Percentiles rank a stretch among this genome's conserved stretches.
Evolutionary conservation across 1,140 invertebrate species (phyloP).

Genomic region (Mactra quadrangularis): DNA sequence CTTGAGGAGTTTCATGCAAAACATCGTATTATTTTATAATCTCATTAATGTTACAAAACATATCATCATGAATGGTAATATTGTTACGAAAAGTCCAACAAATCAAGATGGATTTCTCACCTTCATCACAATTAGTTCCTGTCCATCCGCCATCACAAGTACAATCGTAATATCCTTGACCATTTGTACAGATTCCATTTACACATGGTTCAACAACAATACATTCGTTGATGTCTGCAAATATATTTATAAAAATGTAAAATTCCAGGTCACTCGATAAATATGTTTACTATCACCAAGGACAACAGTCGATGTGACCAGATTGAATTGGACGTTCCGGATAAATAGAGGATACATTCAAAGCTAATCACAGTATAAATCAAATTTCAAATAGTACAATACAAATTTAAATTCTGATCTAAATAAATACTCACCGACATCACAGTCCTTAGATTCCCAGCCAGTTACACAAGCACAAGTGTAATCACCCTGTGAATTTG

Average conservation of each 20-base stretch:
- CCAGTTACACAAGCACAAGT: slow-evolving; percentile 93
- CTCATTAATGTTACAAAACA: background rate
- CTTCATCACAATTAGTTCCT: slow-evolving; percentile 33
- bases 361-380: background rate
- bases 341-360: background rate
- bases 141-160: slow-evolving; percentile 2
- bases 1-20: no score
- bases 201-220: slow-evolving; percentile 62
- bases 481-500: slow-evolving; percentile 80
- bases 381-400: background rate
- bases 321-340: background rate
- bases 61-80: background rate
- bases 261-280: background rate
- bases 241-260: background rate
- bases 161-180: background rate
- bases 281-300: background rate
- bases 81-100: background rate
- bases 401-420: no score
- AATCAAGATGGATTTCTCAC: background rate
- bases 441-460: slow-evolving; percentile 62
- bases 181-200: slow-evolving; percentile 62
- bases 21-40: background rate
- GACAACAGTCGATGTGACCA: background rate
- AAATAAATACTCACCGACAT: slow-evolving; percentile 74
- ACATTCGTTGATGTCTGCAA: slow-evolving; percentile 56